Conservation (phyloP, 2,888 invertebrate genomes). For the Apomyelois bistriatella region DNA sequence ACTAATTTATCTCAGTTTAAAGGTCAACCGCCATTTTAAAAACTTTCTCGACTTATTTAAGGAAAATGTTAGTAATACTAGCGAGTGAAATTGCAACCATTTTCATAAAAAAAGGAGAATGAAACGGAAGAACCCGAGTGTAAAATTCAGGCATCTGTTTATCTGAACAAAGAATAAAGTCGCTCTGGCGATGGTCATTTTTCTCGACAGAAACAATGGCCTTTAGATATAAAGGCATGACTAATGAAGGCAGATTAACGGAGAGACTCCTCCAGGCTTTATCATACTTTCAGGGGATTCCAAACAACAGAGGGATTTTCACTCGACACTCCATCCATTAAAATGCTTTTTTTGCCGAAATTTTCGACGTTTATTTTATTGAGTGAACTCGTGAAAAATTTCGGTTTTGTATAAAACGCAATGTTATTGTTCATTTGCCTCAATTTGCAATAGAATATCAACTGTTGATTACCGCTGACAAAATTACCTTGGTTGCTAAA, state of each 20-base stretch:
- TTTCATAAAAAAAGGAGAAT: constrained; percentile 5
- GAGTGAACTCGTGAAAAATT: constrained; percentile 8
- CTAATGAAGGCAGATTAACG: constrained; percentile 52
- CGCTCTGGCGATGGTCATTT: constrained; percentile 17
- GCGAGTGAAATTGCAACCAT: constrained; percentile 5
- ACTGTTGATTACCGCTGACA: background rate
- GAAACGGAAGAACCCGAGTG: constrained; percentile 2
- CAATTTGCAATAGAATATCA: background rate
- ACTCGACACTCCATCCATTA: constrained; percentile 41
- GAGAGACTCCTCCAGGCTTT: constrained; percentile 41
- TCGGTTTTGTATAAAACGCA: background rate
- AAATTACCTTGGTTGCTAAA: background rate
- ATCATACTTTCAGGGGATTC: constrained; percentile 43
- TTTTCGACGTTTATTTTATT: constrained; percentile 8
- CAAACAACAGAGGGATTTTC: constrained; percentile 40
- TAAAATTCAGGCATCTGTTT: constrained; percentile 11
- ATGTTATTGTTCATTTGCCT: background rate
- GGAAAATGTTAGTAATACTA: constrained; percentile 8
- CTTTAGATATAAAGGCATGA: constrained; percentile 43
- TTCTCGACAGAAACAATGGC: constrained; percentile 31
- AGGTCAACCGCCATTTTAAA: constrained; percentile 2
- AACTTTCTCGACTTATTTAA: constrained; percentile 9
- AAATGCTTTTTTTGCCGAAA: constrained; percentile 22
- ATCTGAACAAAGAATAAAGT: constrained; percentile 10
- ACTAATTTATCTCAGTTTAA: constrained; percentile 1